Evolutionary conservation across 2,888 invertebrate genomes (phyloP), one percentile per base, ranked within the genome.

Genomic region (Eretmocerus hayati): DNA sequence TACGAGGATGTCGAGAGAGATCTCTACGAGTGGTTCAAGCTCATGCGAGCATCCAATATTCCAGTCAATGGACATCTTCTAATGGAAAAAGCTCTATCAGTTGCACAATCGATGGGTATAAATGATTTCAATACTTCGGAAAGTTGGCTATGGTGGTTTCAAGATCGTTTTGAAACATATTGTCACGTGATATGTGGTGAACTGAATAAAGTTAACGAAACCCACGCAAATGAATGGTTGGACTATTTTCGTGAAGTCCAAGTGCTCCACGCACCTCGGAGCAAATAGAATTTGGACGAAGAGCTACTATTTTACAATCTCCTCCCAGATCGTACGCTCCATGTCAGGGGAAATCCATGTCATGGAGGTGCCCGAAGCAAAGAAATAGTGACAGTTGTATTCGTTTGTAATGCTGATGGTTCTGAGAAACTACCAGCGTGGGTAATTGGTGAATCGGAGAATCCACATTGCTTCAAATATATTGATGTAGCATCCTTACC

Each of bases 141-240:
- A 33, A 33, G 32, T 9, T 42, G 42, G 33, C 16, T 42, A 6
- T 8, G 13, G 3, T 9, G n/a, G 3, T 42, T 31, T 20, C 3
- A 20, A 32, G 15, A 31, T n/a, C n/a, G n/a, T n/a, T n/a, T n/a
- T n/a, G n/a, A n/a, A n/a, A n/a, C n/a, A n/a, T n/a, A n/a, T n/a
- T n/a, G n/a, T n/a, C n/a, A n/a, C n/a, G n/a, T 26, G 5, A 13
- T 42, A 18, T 30, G 32, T 42, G 33, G 42, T 19, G 42, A 42
- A 19, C 20, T 42, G 11, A 33, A 42, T 13, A 42, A 33, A 32
- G 42, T 42, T n/a, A n/a, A n/a, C n/a, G n/a, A n/a, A n/a, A n/a
- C n/a, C n/a, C n/a, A n/a, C n/a, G n/a, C n/a, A n/a, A 32, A 16
- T 30, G 42, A 42, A 16, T 42, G 42, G 26, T 6, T 38, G 8